Conservation (phyloP, 2,113 vertebrate genomes). For the Lepisosteus oculatus region DNA sequence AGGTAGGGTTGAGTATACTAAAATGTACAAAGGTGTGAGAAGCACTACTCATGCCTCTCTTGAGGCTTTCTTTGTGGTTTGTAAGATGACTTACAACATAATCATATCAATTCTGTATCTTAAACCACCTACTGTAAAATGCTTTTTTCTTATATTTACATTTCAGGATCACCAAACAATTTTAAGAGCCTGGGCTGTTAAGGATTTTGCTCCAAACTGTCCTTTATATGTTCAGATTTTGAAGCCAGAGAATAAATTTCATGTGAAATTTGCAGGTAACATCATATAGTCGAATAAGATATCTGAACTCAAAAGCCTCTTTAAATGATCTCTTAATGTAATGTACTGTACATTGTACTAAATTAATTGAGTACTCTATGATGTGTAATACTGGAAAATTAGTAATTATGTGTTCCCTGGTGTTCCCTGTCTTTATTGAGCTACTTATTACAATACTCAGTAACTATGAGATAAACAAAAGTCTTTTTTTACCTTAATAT, state of each 20-base stretch:
- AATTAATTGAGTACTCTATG: no score
- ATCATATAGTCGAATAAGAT: not conserved
- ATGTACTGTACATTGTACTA: not conserved
- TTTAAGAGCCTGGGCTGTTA: conserved; percentile 80
- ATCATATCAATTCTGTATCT: no score
- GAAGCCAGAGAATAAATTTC: conserved; percentile 82
- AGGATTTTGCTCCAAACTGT: conserved; percentile 80
- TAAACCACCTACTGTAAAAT: no score
- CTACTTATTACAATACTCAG: not conserved
- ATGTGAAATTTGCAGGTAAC: conserved; percentile 79
- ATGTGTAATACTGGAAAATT: no score
- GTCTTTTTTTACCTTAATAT: conserved; percentile 20
- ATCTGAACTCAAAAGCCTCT: not conserved
- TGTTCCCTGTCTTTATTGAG: not conserved
- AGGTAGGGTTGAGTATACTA: no score
- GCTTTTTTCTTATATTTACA: not conserved
- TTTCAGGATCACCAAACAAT: conserved; percentile 81
- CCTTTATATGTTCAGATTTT: conserved; percentile 81
- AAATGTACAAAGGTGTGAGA: no score
- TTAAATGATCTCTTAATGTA: no score
- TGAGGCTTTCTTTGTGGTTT: no score
- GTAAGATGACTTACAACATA: no score
- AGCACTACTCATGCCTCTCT: no score
- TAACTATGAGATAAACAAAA: not conserved
- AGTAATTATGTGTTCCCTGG: not conserved